phyloP scores from a whole-genome alignment of 1,140 invertebrate species.

The Lordiphosa mommai region DNA sequence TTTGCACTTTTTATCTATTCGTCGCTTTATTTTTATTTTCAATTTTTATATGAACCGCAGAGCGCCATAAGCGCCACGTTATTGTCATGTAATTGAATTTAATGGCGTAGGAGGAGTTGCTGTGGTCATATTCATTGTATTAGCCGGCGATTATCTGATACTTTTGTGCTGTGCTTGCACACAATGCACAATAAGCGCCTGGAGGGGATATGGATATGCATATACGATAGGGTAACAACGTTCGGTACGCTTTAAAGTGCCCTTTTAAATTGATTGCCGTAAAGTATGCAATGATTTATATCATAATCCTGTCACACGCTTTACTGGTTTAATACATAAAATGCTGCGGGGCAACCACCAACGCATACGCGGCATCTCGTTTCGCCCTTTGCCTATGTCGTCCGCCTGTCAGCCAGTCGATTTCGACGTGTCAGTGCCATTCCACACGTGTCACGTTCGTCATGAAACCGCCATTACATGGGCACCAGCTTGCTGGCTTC shows the following conservation, averaged over 20 bases:
- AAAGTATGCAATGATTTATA: constrained; percentile 65
- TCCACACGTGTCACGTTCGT: constrained; percentile 62
- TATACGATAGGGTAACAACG: constrained; percentile 24
- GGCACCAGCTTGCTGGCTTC: constrained; percentile 29
- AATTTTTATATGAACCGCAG: constrained; percentile 61
- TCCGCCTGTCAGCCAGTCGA: constrained; percentile 50
- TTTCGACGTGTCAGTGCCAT: constrained; percentile 50
- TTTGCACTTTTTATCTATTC: constrained; percentile 67
- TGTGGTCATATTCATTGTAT: constrained; percentile 53
- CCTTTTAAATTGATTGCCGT: constrained; percentile 41
- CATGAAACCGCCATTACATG: constrained; percentile 45
- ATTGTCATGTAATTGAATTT: constrained; percentile 76
- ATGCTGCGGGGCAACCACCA: constrained; percentile 21
- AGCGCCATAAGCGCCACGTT: constrained; percentile 63
- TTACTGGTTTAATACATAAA: constrained; percentile 69
- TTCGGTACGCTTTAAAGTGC: not conserved
- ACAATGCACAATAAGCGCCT: constrained; percentile 31
- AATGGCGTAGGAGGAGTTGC: constrained; percentile 39
- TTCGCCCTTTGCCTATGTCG: not conserved
- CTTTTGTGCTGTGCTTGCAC: constrained; percentile 53
- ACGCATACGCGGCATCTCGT: constrained; percentile 6
- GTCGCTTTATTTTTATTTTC: constrained; percentile 71
- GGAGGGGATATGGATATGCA: constrained; percentile 24
- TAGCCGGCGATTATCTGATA: constrained; percentile 64
- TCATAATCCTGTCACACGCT: constrained; percentile 71